Evolutionary conservation across 2,797 vertebrate genomes (phyloP), one percentile per base, ranked within the genome.

Genomic region (Macropus fuliginosus): DNA sequence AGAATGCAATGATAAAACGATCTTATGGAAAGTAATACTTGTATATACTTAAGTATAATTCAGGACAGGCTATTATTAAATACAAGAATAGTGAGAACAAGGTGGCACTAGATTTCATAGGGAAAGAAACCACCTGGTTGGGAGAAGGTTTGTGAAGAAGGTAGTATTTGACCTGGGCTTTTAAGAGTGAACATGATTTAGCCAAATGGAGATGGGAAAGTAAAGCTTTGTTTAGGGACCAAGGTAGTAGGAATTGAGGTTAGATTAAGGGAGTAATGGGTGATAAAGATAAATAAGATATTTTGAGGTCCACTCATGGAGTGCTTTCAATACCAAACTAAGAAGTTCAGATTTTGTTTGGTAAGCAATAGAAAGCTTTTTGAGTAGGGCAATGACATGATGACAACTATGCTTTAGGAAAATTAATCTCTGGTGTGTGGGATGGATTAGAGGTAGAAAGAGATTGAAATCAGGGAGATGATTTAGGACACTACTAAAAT

Each of bases 321-420:
- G 54, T 93, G 16, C 27, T 96, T 96, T 97, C 95, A 46, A 66
- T 74, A 90, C 11, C 46, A 81, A 13, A 24, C 55, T 94, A 94
- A 95, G 91, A 54, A 91, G 56, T 96, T 95, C 93, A 54, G 55
- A 66, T 96, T 59, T 93, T 62, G 92, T 31, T 97, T 56, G 91
- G 1, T 91, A 95, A 66, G 50, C 55, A 94, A 12, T 52, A 90
- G 31, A 56, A 54, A 89, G 21, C 14, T 95, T 95, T 93, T 96
- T 14, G 5, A 91, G 93, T 94, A 90, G 91, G 94, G 40, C 62
- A 95, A 92, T 94, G 97, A 54, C 28, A 29, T 93, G 27, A 59
- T 96, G 56, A 92, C 94, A 56, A 6, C 92, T 97, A 29, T 91
- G 21, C 94, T 94, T 96, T 94, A 46, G 54, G 87, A 94, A 52